Conservation (phyloP, 2,888 invertebrate species). For the Formica aserva region DNA sequence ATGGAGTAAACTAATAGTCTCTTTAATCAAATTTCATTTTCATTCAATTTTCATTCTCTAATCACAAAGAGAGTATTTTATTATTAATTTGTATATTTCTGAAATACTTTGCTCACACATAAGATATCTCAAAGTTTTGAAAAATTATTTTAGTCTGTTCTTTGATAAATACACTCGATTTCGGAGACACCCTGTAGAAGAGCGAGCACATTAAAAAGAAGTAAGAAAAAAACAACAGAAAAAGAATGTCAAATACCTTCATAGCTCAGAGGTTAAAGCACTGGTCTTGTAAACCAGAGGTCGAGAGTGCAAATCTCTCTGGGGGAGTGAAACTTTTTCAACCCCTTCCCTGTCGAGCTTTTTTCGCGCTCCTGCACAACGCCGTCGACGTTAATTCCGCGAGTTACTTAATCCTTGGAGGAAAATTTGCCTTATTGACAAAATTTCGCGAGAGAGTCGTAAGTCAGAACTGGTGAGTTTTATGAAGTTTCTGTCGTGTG, state of each 20-base stretch:
- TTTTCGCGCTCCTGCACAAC: constrained; percentile 37
- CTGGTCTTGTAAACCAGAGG: constrained; percentile 87
- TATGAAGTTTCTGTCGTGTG: constrained; percentile 16
- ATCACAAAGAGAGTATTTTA: neutral
- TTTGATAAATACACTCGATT: neutral
- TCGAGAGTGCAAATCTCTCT: constrained; percentile 90
- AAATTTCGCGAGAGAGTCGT: constrained; percentile 35
- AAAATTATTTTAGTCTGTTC: neutral
- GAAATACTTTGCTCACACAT: neutral
- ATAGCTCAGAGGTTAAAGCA: constrained; percentile 84
- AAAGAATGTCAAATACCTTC: constrained; percentile 74
- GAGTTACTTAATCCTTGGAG: constrained; percentile 52
- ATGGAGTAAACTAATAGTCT: neutral
- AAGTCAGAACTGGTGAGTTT: constrained; percentile 28
- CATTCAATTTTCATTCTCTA: too few species aligned
- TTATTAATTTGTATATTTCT: constrained; percentile 2
- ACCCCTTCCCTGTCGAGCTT: constrained; percentile 30
- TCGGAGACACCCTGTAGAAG: constrained; percentile 1
- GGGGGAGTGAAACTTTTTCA: constrained; percentile 86
- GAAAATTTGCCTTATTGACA: constrained; percentile 47
- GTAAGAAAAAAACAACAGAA: constrained; percentile 12
- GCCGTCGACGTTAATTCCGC: constrained; percentile 29
- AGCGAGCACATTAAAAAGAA: constrained; percentile 35
- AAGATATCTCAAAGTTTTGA: neutral
- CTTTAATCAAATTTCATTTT: neutral